Conservation (phyloP, 2,888 invertebrate species). For the Ophioninae sp. region DNA sequence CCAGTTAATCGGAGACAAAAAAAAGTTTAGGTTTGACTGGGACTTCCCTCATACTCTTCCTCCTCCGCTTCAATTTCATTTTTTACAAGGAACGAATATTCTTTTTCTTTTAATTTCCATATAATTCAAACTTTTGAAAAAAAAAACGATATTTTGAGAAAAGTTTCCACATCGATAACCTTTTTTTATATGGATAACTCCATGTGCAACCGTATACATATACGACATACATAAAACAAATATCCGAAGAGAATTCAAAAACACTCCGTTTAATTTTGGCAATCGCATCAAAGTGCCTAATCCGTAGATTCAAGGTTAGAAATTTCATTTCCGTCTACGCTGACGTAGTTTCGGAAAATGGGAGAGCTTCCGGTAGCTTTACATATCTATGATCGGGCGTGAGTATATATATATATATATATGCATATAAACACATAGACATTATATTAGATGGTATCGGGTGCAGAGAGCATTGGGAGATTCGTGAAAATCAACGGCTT, state of each 20-base stretch:
- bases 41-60: too few relatives aligned
- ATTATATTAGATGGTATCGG: constrained; percentile 64
- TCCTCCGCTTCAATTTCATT: too few relatives aligned
- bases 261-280: not conserved
- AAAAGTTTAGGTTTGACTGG: too few relatives aligned
- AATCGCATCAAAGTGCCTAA: constrained; percentile 30
- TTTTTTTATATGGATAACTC: not conserved
- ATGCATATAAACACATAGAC: not conserved
- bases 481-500: constrained; percentile 74
- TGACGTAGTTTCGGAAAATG: constrained; percentile 49
- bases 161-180: not conserved
- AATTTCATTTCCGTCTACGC: constrained; percentile 75
- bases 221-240: not conserved
- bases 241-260: not conserved
- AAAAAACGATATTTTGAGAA: not conserved
- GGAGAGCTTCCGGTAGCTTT: constrained; percentile 32
- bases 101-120: too few relatives aligned
- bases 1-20: too few relatives aligned
- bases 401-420: not conserved
- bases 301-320: constrained; percentile 69
- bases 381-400: not conserved
- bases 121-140: not conserved
- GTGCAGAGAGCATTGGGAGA: constrained; percentile 62
- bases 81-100: too few relatives aligned
- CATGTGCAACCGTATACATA: too few relatives aligned